Evolutionary conservation across 2,888 invertebrate species (phyloP).

Genomic region (Cyclophora albipunctata): DNA sequence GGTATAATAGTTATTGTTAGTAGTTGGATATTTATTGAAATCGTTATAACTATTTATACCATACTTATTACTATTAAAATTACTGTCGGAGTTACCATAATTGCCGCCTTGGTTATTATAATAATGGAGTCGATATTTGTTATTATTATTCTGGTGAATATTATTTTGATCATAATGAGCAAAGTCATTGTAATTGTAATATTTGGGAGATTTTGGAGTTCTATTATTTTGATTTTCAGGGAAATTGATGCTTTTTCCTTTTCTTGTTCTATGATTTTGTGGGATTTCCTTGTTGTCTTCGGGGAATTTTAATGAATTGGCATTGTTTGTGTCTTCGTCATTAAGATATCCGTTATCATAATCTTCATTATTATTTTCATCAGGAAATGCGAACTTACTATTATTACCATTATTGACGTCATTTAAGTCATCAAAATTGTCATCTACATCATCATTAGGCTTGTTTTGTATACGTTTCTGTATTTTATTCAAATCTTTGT

Average conservation of each 20-base stretch:
- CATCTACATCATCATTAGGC: slow-evolving; percentile 16
- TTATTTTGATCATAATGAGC: background rate
- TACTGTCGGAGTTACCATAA: background rate
- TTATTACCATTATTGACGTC: slow-evolving; percentile 3
- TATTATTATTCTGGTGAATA: background rate
- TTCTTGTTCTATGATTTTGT: slow-evolving; percentile 16
- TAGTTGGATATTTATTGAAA: slow-evolving; percentile 2
- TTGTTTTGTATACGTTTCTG: slow-evolving; percentile 55
- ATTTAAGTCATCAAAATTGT: slow-evolving; percentile 12
- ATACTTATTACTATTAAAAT: background rate
- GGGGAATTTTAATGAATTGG: slow-evolving; percentile 33
- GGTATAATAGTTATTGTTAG: slow-evolving; percentile 11
- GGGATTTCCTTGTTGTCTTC: slow-evolving; percentile 17
- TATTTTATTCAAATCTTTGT: slow-evolving; percentile 25
- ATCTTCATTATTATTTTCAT: slow-evolving; percentile 16
- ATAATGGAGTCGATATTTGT: background rate
- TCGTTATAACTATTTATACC: slow-evolving; percentile 1
- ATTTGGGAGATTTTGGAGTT: slow-evolving; percentile 1
- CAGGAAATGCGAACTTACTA: slow-evolving; percentile 48
- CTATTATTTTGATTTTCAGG: slow-evolving; percentile 12
- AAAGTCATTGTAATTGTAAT: background rate
- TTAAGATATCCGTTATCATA: slow-evolving; percentile 9
- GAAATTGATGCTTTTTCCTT: slow-evolving; percentile 25
- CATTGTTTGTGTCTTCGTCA: slow-evolving; percentile 17
- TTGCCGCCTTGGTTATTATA: slow-evolving; percentile 3